phyloP scores from a whole-genome alignment of 1,140 invertebrate species.

The Pissodes strobi region DNA sequence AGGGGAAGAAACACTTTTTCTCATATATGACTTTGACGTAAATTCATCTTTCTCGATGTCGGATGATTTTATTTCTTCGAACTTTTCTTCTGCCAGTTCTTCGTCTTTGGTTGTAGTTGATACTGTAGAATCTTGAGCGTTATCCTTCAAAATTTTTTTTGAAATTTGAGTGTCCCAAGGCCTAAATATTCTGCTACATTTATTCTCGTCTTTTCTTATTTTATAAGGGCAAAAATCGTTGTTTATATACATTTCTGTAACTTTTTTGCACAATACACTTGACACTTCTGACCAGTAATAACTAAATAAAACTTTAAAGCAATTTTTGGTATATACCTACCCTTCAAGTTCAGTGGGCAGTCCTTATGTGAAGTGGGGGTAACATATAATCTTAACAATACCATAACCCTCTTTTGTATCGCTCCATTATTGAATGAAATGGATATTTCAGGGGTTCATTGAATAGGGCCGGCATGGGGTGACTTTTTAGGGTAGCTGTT shows the following conservation, averaged over 20 bases:
- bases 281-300: slow-evolving; percentile 41
- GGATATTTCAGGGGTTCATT: slow-evolving; percentile 45
- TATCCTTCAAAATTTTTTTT: slow-evolving; percentile 39
- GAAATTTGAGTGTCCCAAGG: slow-evolving; percentile 51
- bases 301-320: slow-evolving; percentile 48
- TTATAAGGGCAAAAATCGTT: slow-evolving; percentile 26
- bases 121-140: slow-evolving; percentile 60
- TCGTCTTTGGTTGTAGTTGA: slow-evolving; percentile 59
- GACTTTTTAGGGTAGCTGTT: slow-evolving; percentile 39
- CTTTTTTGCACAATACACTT: slow-evolving; percentile 23
- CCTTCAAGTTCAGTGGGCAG: slow-evolving; percentile 44
- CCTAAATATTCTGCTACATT: slow-evolving; percentile 48
- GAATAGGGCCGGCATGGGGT: slow-evolving; percentile 40
- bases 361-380: slow-evolving; percentile 49
- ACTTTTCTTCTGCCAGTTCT: not conserved
- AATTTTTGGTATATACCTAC: slow-evolving; percentile 46
- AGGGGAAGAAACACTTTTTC: no score
- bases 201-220: slow-evolving; percentile 24
- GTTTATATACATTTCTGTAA: slow-evolving; percentile 28
- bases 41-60: no score
- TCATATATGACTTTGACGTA: no score
- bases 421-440: slow-evolving; percentile 52
- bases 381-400: slow-evolving; percentile 49
- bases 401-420: slow-evolving; percentile 46
- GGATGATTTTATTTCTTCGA: not conserved